Evolutionary conservation across 2,113 vertebrate genomes (phyloP), one percentile per base, ranked within the genome.

Genomic region (Dasyprocta punctata): DNA sequence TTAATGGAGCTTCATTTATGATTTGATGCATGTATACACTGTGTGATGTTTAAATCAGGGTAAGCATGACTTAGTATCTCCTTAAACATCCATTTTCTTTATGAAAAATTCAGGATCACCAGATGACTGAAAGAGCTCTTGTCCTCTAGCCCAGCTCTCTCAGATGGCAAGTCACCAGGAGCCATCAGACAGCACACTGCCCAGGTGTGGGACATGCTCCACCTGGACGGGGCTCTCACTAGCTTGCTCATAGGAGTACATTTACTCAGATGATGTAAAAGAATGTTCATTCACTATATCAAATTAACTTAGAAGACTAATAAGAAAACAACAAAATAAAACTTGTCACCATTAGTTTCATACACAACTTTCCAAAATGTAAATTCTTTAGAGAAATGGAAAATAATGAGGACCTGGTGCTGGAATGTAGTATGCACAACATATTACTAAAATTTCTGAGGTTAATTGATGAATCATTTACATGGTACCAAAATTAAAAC

Each of bases 271-370:
- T 22, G 38, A 82, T 9, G 33, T 52, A 41, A 38, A 41, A 44
- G 19, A 41, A 60, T 65, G 24, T 56, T 63, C 36, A 54, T 20
- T 71, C 13, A 86, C 17, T 78, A 14, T 63, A 63, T 22, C 30
- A 54, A 71, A 38, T 71, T 22, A 20, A 71, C 14, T 20, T 38
- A 71, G 1, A 77, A 47, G 1, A 9, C 67, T 33, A 17, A 69
- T 28, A 63, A 38, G 67, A 91, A 95, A 84, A 49, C 61, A 78
- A 52, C 52, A 78, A 78, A 52, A 78, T 60, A 52, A 71, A 77
- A 16, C 5, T 33, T 81, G 28, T 52, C 47, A 26, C 26, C 33
- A 12, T 83, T 17, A n/a, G 22, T 38, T 4, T 26, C 20, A 7
- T 33, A 26, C 4, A 28, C 44, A 28, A 11, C 38, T 41, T 44